Evolutionary conservation across 2,888 invertebrate genomes (phyloP).

Genomic region (Eupelmus urozonus): DNA sequence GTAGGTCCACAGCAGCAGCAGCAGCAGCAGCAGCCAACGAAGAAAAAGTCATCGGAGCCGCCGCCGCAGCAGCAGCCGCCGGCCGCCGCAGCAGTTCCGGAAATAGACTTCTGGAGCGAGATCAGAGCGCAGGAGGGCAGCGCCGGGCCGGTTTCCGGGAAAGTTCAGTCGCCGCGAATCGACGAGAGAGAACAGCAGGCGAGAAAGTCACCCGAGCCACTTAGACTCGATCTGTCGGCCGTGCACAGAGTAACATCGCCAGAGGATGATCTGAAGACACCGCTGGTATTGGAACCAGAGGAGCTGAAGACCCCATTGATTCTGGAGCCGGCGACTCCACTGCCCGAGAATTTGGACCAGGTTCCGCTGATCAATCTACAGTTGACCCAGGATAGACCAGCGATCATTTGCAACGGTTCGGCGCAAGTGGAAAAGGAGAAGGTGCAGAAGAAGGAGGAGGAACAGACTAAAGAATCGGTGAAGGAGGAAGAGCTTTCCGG

Average conservation of each 20-base stretch:
- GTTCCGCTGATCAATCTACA: conserved; percentile 6
- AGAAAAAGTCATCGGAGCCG: conserved; percentile 45
- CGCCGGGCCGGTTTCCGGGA: conserved; percentile 61
- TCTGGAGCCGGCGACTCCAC: conserved; percentile 1
- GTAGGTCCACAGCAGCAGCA: conserved; percentile 45
- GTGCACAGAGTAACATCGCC: background rate
- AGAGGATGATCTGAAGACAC: conserved; percentile 37
- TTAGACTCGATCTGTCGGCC: conserved; percentile 25
- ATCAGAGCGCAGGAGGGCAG: conserved; percentile 67
- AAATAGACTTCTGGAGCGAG: conserved; percentile 75
- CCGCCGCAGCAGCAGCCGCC: background rate
- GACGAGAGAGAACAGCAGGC: background rate
- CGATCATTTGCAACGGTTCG: background rate
- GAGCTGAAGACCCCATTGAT: conserved; percentile 14
- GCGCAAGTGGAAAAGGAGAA: background rate
- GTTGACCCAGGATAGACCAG: background rate
- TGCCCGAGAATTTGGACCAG: background rate
- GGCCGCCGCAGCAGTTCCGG: conserved; percentile 53
- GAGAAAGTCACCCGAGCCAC: conserved; percentile 7
- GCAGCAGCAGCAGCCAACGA: conserved; percentile 12
- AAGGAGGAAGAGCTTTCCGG: conserved; percentile 14
- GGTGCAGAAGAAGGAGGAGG: background rate
- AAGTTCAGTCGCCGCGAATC: conserved; percentile 48
- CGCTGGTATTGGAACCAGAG: conserved; percentile 10
- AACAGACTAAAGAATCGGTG: background rate